These are phyloP conservation scores for Rhopalosiphum nymphaeae DNA, from an alignment of 2,888 invertebrate genomes.

Conservation along the genomic window DNA sequence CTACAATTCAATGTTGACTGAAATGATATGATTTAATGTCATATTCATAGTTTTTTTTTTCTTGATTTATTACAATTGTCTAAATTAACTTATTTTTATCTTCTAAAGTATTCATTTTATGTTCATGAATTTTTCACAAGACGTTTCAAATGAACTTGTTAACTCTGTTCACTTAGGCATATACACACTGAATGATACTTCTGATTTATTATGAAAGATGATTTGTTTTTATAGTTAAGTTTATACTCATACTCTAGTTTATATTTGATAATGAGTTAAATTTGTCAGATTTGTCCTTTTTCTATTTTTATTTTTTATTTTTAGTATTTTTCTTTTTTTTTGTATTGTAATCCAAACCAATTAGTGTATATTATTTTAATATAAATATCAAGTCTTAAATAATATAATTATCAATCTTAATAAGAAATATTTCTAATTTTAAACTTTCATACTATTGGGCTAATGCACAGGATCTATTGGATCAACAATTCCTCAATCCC, in stretches of 20 bases:
- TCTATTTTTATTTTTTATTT: not conserved
- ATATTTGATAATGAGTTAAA: slow-evolving; percentile 11
- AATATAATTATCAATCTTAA: not conserved
- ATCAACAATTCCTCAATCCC: not conserved
- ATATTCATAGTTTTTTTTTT: slow-evolving; percentile 35
- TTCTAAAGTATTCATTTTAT: slow-evolving; percentile 21
- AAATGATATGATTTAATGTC: slow-evolving; percentile 38
- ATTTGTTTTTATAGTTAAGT: not conserved
- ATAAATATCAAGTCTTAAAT: not conserved
- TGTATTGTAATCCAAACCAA: not conserved
- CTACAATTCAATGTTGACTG: slow-evolving; percentile 37
- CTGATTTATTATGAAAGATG: slow-evolving; percentile 25
- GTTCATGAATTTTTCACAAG: not conserved
- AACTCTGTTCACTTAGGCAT: not conserved
- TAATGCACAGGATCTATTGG: slow-evolving; percentile 38
- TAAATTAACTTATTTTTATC: slow-evolving; percentile 8
- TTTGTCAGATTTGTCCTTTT: not conserved
- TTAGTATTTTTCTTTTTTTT: not conserved
- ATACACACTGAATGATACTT: not conserved
- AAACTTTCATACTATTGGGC: not conserved
- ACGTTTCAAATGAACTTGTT: not conserved
- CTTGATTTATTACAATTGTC: slow-evolving; percentile 11
- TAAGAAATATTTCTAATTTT: not conserved
- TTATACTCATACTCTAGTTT: not conserved
- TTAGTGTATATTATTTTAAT: slow-evolving; percentile 38